Evolutionary conservation across 2,113 vertebrate genomes (phyloP), one percentile per base, ranked within the genome.

Genomic region (Piaya cayana): DNA sequence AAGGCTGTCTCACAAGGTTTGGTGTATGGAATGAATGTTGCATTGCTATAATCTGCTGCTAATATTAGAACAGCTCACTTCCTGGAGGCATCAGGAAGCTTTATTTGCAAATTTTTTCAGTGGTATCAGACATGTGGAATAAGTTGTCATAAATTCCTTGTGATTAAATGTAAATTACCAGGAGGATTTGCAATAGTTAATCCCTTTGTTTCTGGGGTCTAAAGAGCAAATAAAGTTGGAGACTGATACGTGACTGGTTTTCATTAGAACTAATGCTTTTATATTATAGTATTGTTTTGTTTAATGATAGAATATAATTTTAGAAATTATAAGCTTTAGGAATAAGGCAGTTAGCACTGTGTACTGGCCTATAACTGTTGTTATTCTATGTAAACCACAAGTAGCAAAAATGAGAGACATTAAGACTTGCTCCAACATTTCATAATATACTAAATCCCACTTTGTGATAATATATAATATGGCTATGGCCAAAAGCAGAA

Each of bases 21-120:
- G 49, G 91, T 81, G 36, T 60, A 65, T 60, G 56, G 56, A 52
- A 71, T 43, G 70, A 92, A 64, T 72, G 88, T 82, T 94, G 94
- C 88, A 49, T 8, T 74, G 86, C 92, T 77, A 92, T 68, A 90
- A 92, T 63, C 93, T 95, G 95, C 70, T 95, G 96, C 97, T 98
- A 97, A 98, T 96, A 97, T 97, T 97, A 98, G 97, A 95, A 89
- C 77, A 60, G 55, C 78, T 96, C 92, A 87, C 95, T 96, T 98
- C 97, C 98, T 96, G 97, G 60, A 96, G 82, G 88, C 94, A 91
- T 95, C 90, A 25, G 65, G 80, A 91, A 86, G 81, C 93, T 85
- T 82, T 94, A 74, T 90, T 91, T 84, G 78, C 87, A 90, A 42
- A 32, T 81, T 67, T 90, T 47, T 55, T 90, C 25, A 8, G 56